A percentile compares a stretch with the other conserved stretches of the same genome.
These are phyloP conservation scores for Dryobotodes eremita DNA, from an alignment of 2,888 invertebrate genomes.

Conservation along the genomic window DNA sequence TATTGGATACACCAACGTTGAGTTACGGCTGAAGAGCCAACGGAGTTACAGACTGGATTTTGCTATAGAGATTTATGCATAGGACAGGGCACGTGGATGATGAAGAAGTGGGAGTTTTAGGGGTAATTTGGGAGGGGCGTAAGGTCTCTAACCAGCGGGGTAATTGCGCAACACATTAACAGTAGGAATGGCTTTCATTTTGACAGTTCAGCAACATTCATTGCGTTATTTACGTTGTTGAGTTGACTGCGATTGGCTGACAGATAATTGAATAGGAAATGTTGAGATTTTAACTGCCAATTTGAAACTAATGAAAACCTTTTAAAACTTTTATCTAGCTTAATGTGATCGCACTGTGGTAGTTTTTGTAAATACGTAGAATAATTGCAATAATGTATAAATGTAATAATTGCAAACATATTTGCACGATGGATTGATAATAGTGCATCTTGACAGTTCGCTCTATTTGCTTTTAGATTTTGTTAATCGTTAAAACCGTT, in stretches of 20 bases:
- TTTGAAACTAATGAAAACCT: background rate
- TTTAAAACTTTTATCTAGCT: background rate
- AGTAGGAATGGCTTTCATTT: too few relatives aligned
- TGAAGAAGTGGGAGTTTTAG: background rate
- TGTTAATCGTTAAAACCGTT: background rate
- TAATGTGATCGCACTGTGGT: background rate
- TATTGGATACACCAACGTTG: slow-evolving; percentile 71
- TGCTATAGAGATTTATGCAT: slow-evolving; percentile 76
- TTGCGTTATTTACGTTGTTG: too few relatives aligned
- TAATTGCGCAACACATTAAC: too few relatives aligned
- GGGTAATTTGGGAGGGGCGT: background rate
- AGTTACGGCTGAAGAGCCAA: slow-evolving; percentile 76
- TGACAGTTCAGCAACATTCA: too few relatives aligned
- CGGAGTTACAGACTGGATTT: slow-evolving; percentile 77
- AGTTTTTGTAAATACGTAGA: background rate
- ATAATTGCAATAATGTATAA: too few relatives aligned
- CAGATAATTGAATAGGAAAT: background rate
- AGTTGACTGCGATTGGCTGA: background rate
- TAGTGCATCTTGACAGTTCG: too few relatives aligned
- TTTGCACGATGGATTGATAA: background rate
- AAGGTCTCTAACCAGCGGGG: background rate
- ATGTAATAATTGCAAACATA: background rate
- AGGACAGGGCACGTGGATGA: slow-evolving; percentile 6
- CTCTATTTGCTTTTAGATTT: background rate
- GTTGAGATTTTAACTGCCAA: background rate